A percentile compares a stretch with the other conserved stretches of the same genome.
phyloP scores from a whole-genome alignment of 2,797 vertebrate genomes.

The Strix occidentalis region DNA sequence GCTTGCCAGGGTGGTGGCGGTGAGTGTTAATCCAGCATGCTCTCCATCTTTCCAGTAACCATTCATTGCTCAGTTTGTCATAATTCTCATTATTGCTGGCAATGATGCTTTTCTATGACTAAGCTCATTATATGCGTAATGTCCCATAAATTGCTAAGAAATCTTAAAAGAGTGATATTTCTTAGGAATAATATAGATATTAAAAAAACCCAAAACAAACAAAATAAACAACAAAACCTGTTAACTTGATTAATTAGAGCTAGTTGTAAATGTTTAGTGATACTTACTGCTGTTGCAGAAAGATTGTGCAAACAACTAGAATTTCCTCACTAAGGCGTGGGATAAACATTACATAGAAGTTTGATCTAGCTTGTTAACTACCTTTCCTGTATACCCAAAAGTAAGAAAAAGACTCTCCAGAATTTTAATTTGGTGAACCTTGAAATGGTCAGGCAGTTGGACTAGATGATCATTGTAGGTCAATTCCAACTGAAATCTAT shows the following conservation, averaged over 20 bases:
- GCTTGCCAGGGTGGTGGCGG: background rate
- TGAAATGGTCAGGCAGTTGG: background rate
- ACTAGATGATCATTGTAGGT: accelerated
- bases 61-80: background rate
- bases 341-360: background rate
- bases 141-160: background rate
- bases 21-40: background rate
- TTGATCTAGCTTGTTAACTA: background rate
- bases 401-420: background rate
- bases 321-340: background rate
- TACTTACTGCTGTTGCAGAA: accelerated
- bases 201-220: background rate
- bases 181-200: background rate
- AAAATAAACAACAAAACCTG: accelerated
- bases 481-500: background rate
- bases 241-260: background rate
- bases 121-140: background rate
- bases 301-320: accelerated
- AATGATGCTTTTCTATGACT: background rate
- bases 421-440: background rate
- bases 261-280: background rate
- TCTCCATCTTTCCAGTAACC: background rate
- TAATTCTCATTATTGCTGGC: background rate
- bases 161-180: background rate
- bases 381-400: background rate